Evolutionary conservation across 2,888 invertebrate genomes (phyloP), one percentile per base, ranked within the genome.

Genomic region (Tenodera sinensis): DNA sequence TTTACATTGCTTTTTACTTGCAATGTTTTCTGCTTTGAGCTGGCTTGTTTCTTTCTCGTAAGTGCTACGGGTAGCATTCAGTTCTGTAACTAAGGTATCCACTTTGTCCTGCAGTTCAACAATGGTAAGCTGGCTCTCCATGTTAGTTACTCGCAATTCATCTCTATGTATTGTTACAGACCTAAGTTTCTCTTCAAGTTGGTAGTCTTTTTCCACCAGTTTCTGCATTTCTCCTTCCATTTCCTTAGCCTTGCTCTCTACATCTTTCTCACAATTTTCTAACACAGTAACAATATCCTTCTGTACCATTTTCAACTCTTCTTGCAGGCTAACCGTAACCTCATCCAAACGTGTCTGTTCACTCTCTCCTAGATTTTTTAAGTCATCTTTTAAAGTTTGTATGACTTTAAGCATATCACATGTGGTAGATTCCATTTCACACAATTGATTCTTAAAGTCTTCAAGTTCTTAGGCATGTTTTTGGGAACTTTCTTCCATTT

Each of bases 51-150:
- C 71, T 9, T 28, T n/a, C 42, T 82, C 84, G 15, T 71, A 82
- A 34, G 42, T 7, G 34, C 83, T 83, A 14, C 34, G 81, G 4
- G 47, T 81, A 28, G 87, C 34, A 71, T 89, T 89, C 20, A 85
- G 25, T 47, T 90, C 90, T 28, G 89, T 34, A 30, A 88, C 85
- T n/a, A 90, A 30, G 20, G 84, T 82, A 84, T 90, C 89, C 14
- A 89, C 28, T 25, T 89, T 89, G 28, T 90, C 90, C n/a, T 90
- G 89, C n/a, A 90, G 83, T 8, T 90, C 90, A 12, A 89, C 90
- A 84, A 90, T 88, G 1, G 89, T 88, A 15, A 90, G n/a, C 30
- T 89, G 87, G 15, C 89, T 54, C 27, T 90, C 90, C 34, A 90
- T 42, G 82, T 90, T 89, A 20, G 87, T 87, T 14, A 90, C 84